Base-by-base conservation (phyloP, 2,888 invertebrate species). In the Hecatera dysodea region DNA sequence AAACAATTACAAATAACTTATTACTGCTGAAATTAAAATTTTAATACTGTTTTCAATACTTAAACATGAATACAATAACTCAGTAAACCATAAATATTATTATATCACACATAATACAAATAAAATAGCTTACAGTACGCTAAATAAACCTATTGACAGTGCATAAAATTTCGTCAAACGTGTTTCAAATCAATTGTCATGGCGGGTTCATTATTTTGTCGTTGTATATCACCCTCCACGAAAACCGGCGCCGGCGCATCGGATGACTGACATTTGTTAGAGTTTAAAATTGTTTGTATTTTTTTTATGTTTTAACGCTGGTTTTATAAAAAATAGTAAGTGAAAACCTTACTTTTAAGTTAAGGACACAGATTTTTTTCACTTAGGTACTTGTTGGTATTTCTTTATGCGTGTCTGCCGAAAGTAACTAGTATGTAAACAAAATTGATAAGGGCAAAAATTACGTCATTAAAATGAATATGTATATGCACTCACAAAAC, bases 101-200 rank as follows among this genome's bases (percentile, higher is more conserved):
- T 7, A 15, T 39, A 15, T 5, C 44, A 44, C 7, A 7, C 19
- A 44, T 19, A 44, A 44, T 15, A 4, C 0, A 17, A 17, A 22
- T 57, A 22, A 33, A 12, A 36, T 44, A 22, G 1, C 4, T 0
- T 17, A 1, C 36, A 15, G 12, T n/a, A 27, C 1, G 27, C 39
- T 2, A 57, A 64, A 39, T 50, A 59, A 59, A 77, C 56, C 5
- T 67, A 64, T 64, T 84, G 82, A 77, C 78, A 77, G 53, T 27
- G 39, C 68, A 60, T 81, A 33, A 56, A 69, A 71, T 67, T 67
- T 56, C 15, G n/a, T 71, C 11, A 69, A 82, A 72, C 24, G 39
- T 82, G 75, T 72, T 72, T 71, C 76, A 17, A 79, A 85, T 85
- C 73, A 82, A 82, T 85, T 85, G 71, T 76, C 73, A 73, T 48